Percentiles rank a stretch among this genome's conserved stretches.
phyloP scores from a whole-genome alignment of 2,888 invertebrate genomes.

The Parnassius apollo region DNA sequence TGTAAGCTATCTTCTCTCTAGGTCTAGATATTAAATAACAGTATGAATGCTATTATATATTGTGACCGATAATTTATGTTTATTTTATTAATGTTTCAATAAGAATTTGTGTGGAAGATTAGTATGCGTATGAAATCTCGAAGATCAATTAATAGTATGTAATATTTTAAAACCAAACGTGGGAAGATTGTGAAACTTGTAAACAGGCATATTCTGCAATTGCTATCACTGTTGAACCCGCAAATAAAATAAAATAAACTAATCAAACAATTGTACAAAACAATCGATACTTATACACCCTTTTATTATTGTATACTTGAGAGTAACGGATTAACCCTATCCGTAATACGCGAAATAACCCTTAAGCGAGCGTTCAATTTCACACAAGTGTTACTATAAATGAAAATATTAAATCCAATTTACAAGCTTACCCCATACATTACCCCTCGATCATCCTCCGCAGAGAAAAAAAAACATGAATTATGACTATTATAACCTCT shows the following conservation, averaged over 20 bases:
- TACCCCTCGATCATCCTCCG: conserved; percentile 66
- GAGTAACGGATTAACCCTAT: conserved; percentile 65
- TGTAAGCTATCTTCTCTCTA: no score
- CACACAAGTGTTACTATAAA: conserved; percentile 75
- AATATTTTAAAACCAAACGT: no score
- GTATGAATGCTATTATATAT: no score
- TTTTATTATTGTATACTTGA: conserved; percentile 47
- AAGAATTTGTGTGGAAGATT: no score
- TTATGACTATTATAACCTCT: conserved; percentile 77
- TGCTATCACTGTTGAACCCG: no score
- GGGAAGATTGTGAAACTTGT: no score
- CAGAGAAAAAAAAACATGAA: conserved; percentile 61
- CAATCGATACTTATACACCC: conserved; percentile 30
- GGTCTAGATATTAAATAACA: no score
- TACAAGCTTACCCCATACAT: conserved; percentile 59
- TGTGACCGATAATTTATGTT: no score
- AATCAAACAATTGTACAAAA: conserved; percentile 22
- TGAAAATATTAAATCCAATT: conserved; percentile 81
- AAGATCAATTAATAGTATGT: no score
- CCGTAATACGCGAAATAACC: conserved; percentile 46
- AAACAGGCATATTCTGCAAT: no score
- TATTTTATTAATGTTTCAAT: no score
- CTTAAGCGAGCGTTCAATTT: conserved; percentile 76
- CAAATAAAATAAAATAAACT: neutral
- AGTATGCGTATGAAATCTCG: no score